These are phyloP conservation scores for Aviceda subcristata DNA, from an alignment of 2,113 vertebrate species.

Conservation along the genomic window DNA sequence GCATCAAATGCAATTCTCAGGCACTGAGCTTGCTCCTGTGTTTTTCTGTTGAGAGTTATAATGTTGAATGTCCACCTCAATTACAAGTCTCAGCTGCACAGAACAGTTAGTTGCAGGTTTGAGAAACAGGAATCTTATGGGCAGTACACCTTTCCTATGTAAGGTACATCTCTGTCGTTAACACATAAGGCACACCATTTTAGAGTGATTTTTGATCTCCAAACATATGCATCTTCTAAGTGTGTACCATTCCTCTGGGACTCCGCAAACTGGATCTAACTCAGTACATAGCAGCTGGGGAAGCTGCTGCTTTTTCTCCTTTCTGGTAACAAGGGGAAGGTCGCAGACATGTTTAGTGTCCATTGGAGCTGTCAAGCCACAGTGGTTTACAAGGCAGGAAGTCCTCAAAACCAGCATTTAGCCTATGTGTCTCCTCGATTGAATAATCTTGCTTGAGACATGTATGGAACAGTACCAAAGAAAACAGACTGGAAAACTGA, in stretches of 20 bases:
- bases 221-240: rapidly evolving
- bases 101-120: neutral
- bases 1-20: neutral
- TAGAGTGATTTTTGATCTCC: neutral
- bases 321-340: neutral
- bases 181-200: neutral
- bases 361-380: neutral
- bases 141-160: neutral
- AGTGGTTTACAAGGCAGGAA: neutral
- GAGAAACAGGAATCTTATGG: neutral
- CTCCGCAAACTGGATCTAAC: neutral
- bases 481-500: neutral
- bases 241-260: neutral
- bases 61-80: neutral
- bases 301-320: neutral
- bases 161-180: neutral
- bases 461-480: neutral
- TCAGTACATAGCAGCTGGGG: neutral
- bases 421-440: rapidly evolving
- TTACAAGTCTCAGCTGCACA: neutral
- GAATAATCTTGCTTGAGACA: neutral
- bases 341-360: rapidly evolving
- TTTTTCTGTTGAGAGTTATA: neutral
- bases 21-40: neutral
- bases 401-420: neutral